phyloP scores from a whole-genome alignment of 2,113 vertebrate species.

The Albula glossodonta region DNA sequence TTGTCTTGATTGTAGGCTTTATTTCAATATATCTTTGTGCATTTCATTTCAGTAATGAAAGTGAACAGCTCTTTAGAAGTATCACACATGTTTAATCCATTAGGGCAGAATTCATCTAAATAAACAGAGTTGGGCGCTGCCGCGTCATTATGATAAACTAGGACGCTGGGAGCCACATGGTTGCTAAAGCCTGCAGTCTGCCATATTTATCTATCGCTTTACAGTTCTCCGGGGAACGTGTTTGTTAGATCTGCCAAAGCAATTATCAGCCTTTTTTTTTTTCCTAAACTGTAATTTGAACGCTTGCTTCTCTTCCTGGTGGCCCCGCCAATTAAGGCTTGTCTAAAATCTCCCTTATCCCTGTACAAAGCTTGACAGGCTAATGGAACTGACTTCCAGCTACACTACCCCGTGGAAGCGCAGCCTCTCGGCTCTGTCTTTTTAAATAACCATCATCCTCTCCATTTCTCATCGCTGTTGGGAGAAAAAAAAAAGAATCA shows the following conservation, averaged over 20 bases:
- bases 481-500: background rate
- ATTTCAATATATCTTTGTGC: background rate
- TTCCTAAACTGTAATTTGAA: slow-evolving; percentile 8
- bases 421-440: background rate
- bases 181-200: background rate
- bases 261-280: slow-evolving; percentile 21
- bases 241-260: slow-evolving; percentile 7
- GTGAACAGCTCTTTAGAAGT: background rate
- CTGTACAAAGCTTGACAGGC: background rate
- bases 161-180: background rate
- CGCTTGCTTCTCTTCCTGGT: background rate
- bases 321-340: slow-evolving; percentile 12
- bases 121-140: background rate
- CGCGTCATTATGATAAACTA: slow-evolving; percentile 1
- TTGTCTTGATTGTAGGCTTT: too few relatives aligned
- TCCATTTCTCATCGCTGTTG: background rate
- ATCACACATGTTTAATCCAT: background rate
- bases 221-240: background rate
- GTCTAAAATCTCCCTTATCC: slow-evolving; percentile 16
- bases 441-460: background rate
- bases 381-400: background rate
- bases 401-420: background rate
- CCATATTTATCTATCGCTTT: background rate
- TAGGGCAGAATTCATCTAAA: slow-evolving; percentile 6
- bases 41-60: background rate